These are phyloP conservation scores for Microctonus brassicae DNA, from an alignment of 2,888 invertebrate genomes.

Conservation along the genomic window DNA sequence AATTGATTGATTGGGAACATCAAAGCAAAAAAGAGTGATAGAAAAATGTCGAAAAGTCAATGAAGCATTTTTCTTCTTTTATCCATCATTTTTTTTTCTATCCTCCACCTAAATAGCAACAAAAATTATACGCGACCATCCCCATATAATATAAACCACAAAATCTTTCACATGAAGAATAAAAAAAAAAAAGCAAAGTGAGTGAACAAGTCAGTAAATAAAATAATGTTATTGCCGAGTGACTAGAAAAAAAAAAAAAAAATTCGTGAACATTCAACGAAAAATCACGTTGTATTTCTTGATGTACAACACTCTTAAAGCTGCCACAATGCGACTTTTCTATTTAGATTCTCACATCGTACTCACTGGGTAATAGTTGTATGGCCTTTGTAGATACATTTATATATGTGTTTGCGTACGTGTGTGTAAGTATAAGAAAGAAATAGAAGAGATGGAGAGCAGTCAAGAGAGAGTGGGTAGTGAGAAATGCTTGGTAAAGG, in stretches of 20 bases:
- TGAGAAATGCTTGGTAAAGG: slow-evolving; percentile 19
- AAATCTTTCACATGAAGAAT: not conserved
- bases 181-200: too few relatives aligned
- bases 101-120: too few relatives aligned
- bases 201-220: too few relatives aligned
- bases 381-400: too few relatives aligned
- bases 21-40: too few relatives aligned
- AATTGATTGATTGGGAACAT: not conserved
- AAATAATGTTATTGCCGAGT: not conserved
- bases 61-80: not conserved
- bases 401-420: too few relatives aligned
- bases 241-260: too few relatives aligned
- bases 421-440: slow-evolving; percentile 27
- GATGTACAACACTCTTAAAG: not conserved
- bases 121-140: not conserved
- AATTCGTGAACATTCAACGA: not conserved
- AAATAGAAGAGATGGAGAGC: slow-evolving; percentile 9
- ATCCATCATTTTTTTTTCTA: too few relatives aligned
- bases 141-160: not conserved
- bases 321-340: slow-evolving; percentile 21
- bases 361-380: slow-evolving; percentile 1
- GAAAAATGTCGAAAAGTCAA: not conserved
- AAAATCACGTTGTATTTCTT: not conserved
- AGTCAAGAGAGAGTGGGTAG: not conserved
- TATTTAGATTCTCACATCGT: slow-evolving; percentile 28